phyloP scores from a whole-genome alignment of 2,113 vertebrate species.

The Paradisaea rubra region DNA sequence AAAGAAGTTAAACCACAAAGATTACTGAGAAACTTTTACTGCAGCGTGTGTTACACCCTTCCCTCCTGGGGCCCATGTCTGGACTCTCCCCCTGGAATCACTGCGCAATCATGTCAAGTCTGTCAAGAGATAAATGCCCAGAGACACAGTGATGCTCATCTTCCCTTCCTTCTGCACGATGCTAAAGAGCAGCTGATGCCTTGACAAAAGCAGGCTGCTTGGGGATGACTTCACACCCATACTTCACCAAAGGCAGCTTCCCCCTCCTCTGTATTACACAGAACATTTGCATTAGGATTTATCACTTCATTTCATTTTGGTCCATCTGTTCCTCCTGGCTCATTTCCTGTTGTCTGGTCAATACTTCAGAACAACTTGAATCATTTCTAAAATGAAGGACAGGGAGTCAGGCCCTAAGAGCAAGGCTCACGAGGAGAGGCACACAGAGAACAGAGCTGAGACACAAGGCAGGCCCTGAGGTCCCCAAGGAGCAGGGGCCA shows the following conservation, averaged over 20 bases:
- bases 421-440: neutral
- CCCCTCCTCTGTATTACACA: neutral
- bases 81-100: neutral
- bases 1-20: neutral
- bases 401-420: neutral
- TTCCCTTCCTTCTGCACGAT: neutral
- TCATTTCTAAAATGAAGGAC: neutral
- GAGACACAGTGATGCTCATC: neutral
- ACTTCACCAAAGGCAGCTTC: neutral
- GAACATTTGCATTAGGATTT: neutral
- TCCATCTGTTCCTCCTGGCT: neutral
- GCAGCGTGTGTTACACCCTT: neutral
- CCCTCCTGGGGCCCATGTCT: neutral
- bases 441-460: neutral
- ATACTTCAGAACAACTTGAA: neutral
- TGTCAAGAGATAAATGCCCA: neutral
- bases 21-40: neutral
- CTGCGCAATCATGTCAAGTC: fast-evolving
- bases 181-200: neutral
- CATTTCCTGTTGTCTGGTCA: neutral
- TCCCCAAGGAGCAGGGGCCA: neutral
- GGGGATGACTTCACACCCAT: neutral
- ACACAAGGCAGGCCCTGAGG: fast-evolving
- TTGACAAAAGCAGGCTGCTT: neutral
- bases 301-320: neutral